A percentile compares a stretch with the other conserved stretches of the same genome.
Conservation (phyloP, 1,140 invertebrate genomes). For the Listronotus bonariensis region DNA sequence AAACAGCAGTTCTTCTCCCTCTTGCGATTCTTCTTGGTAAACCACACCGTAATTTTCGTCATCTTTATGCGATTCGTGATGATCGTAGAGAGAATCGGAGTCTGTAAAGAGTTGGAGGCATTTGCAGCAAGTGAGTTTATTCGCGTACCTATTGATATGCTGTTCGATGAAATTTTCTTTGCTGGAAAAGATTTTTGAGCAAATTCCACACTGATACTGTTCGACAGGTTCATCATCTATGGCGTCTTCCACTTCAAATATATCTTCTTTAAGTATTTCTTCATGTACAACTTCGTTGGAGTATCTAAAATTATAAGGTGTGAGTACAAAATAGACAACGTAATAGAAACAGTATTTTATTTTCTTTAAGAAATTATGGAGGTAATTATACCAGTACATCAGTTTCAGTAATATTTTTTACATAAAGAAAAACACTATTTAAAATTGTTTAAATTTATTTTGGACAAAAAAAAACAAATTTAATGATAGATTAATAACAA, state of each 20-base stretch:
- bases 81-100: constrained; percentile 45
- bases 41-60: constrained; percentile 23
- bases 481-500: too few relatives aligned
- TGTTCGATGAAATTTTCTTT: constrained; percentile 48
- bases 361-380: not conserved
- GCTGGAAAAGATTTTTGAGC: constrained; percentile 38
- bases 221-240: constrained; percentile 15
- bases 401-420: too few relatives aligned
- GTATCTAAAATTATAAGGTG: constrained; percentile 5
- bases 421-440: too few relatives aligned
- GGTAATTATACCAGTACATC: too few relatives aligned
- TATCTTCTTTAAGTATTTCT: not conserved
- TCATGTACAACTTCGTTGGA: not conserved
- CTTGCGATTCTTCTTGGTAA: constrained; percentile 19
- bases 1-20: constrained; percentile 41
- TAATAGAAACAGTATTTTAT: not conserved
- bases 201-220: constrained; percentile 46
- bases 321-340: not conserved
- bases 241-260: constrained; percentile 8
- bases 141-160: constrained; percentile 43
- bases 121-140: constrained; percentile 48
- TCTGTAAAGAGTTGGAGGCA: constrained; percentile 45
- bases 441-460: too few relatives aligned
- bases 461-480: too few relatives aligned
- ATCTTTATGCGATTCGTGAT: constrained; percentile 47